Percentiles rank a stretch among this genome's conserved stretches.
These are phyloP conservation scores for Danio tinwini DNA, from an alignment of 2,797 vertebrate species.

Conservation along the genomic window DNA sequence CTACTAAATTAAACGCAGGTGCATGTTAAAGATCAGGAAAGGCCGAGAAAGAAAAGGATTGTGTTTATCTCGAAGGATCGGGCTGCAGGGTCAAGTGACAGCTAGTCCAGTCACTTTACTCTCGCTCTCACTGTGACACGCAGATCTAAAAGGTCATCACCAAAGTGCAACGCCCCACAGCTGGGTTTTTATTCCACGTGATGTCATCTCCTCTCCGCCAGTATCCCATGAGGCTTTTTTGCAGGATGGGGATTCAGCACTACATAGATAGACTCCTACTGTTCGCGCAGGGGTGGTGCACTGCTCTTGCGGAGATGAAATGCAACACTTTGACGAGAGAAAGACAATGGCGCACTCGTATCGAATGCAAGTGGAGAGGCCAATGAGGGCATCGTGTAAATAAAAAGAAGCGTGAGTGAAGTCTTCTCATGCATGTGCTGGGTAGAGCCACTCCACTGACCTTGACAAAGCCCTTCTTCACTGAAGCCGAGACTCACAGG, in stretches of 20 bases:
- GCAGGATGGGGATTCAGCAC: not conserved
- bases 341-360: slow-evolving; percentile 5
- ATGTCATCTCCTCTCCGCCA: slow-evolving; percentile 24
- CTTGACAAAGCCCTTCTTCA: slow-evolving; percentile 64
- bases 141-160: slow-evolving; percentile 49
- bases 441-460: slow-evolving; percentile 57
- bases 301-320: slow-evolving; percentile 3
- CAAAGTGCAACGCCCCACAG: slow-evolving; percentile 35
- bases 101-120: slow-evolving; percentile 24
- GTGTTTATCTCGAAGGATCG: slow-evolving; percentile 38
- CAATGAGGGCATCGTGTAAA: slow-evolving; percentile 6
- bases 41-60: slow-evolving; percentile 18
- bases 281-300: not conserved
- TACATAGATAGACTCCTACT: not conserved
- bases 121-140: slow-evolving; percentile 15
- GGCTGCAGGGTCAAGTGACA: slow-evolving; percentile 36
- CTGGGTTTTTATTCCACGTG: slow-evolving; percentile 36
- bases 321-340: not conserved
- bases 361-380: slow-evolving; percentile 1
- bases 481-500: slow-evolving; percentile 48
- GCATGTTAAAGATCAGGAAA: slow-evolving; percentile 16
- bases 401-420: slow-evolving; percentile 8
- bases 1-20: not conserved
- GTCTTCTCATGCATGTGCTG: slow-evolving; percentile 32
- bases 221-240: slow-evolving; percentile 5